Conservation (phyloP, 1,140 invertebrate species). For the Sitophilus oryzae region DNA sequence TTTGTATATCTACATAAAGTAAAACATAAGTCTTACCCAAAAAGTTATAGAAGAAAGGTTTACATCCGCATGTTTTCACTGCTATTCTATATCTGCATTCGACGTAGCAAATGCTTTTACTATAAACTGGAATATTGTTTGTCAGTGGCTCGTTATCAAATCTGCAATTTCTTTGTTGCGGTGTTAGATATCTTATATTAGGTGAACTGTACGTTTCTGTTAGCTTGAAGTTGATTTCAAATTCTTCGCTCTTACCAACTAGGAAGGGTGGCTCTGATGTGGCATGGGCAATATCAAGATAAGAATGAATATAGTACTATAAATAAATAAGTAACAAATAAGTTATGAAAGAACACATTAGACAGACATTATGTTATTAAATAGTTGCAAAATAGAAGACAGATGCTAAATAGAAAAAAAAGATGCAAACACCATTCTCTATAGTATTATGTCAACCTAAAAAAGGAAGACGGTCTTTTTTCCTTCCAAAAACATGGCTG, state of each 20-base stretch:
- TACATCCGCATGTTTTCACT: conserved; percentile 48
- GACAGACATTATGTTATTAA: too few relatives aligned
- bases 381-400: too few relatives aligned
- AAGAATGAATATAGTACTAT: conserved; percentile 54
- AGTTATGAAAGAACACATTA: too few relatives aligned
- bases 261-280: conserved; percentile 36
- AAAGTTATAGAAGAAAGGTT: conserved; percentile 49
- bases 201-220: conserved; percentile 47
- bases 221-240: conserved; percentile 47
- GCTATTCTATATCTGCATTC: conserved; percentile 46
- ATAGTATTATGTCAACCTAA: too few relatives aligned
- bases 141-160: conserved; percentile 50
- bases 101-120: conserved; percentile 47
- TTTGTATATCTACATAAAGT: not conserved
- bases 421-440: too few relatives aligned
- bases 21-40: conserved; percentile 15
- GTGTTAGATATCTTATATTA: conserved; percentile 43
- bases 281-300: conserved; percentile 50
- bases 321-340: too few relatives aligned
- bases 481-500: too few relatives aligned
- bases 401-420: too few relatives aligned
- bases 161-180: conserved; percentile 46
- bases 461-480: too few relatives aligned
- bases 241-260: conserved; percentile 43
- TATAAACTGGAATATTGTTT: conserved; percentile 47